Conservation (phyloP, 2,113 vertebrate species). For the Phycodurus eques region DNA sequence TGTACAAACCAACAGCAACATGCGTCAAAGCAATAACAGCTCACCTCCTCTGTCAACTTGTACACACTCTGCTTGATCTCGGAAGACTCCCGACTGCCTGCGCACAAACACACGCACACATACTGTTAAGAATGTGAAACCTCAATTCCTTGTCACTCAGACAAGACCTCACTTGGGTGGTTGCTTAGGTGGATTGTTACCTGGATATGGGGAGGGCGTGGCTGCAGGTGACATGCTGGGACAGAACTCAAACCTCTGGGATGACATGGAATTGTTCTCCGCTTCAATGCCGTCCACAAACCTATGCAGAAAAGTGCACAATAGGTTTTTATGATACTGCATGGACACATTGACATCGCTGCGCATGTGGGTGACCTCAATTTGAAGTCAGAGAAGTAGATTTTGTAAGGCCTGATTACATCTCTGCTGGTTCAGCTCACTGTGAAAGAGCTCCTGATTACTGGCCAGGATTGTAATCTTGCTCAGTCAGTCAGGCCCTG, state of each 20-base stretch:
- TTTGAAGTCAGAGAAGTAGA: background rate
- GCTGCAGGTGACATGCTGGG: slow-evolving; percentile 53
- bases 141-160: background rate
- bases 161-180: background rate
- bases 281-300: slow-evolving; percentile 81
- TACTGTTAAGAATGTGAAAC: background rate
- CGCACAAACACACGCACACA: slow-evolving; percentile 28
- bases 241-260: slow-evolving; percentile 78
- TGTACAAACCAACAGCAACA: background rate
- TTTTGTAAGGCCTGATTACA: slow-evolving; percentile 3
- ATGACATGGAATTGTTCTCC: slow-evolving; percentile 60
- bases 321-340: background rate
- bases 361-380: background rate
- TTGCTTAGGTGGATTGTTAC: slow-evolving; percentile 36
- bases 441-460: slow-evolving; percentile 4
- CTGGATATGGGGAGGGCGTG: slow-evolving; percentile 57
- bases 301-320: slow-evolving; percentile 41
- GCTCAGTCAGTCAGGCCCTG: background rate
- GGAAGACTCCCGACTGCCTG: slow-evolving; percentile 69
- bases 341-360: background rate
- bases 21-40: slow-evolving; percentile 17
- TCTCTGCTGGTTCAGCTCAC: background rate
- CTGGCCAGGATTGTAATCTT: background rate
- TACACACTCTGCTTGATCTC: slow-evolving; percentile 77
- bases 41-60: slow-evolving; percentile 79